Conservation (phyloP, 2,113 vertebrate genomes). For the Colius striatus region DNA sequence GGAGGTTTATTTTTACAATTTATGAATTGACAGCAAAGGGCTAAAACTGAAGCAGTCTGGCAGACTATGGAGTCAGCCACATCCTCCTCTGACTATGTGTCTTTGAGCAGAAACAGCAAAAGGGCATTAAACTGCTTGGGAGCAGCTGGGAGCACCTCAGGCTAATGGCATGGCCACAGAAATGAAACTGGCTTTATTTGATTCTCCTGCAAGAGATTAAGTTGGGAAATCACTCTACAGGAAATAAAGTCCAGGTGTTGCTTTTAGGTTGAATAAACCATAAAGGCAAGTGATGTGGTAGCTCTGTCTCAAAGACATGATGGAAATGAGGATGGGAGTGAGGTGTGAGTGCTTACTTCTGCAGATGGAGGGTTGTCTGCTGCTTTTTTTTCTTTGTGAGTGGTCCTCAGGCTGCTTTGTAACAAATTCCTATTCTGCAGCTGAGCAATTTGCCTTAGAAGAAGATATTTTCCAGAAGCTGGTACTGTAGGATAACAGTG, state of each 20-base stretch:
- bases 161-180: not conserved
- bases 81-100: not conserved
- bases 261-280: conserved; percentile 1
- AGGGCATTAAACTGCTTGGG: not conserved
- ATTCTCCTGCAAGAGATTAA: not conserved
- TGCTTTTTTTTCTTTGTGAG: not conserved
- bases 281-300: not conserved
- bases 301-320: not conserved
- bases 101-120: not conserved
- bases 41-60: not conserved
- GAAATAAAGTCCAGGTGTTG: conserved; percentile 46
- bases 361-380: not conserved
- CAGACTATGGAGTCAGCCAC: not conserved
- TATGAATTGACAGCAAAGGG: not conserved
- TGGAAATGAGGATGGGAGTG: not conserved
- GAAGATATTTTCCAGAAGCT: not conserved
- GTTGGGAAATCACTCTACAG: not conserved
- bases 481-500: not conserved
- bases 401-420: not conserved
- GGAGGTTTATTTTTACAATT: not conserved
- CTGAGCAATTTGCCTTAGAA: not conserved
- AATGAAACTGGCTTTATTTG: not conserved
- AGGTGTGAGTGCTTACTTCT: not conserved
- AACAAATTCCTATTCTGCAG: not conserved
- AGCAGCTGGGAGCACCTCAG: not conserved